phyloP scores from a whole-genome alignment of 2,888 invertebrate species.

The Lithophane leautieri region DNA sequence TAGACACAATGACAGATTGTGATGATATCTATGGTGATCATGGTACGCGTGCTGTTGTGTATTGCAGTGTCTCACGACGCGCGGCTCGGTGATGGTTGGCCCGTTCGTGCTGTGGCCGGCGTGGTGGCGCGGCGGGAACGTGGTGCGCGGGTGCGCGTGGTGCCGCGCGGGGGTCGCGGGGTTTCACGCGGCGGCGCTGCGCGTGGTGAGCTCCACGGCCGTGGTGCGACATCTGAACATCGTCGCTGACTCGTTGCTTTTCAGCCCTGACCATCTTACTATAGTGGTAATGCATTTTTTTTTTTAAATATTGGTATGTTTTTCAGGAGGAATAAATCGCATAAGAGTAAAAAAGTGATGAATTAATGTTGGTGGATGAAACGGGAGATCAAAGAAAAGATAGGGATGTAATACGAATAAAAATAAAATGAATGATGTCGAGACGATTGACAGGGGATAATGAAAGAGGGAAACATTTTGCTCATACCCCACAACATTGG shows the following conservation, averaged over 20 bases:
- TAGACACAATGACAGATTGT: too few relatives aligned
- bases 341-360: background rate
- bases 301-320: background rate
- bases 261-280: conserved; percentile 73
- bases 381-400: background rate
- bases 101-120: conserved; percentile 76
- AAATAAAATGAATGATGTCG: background rate
- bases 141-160: conserved; percentile 68
- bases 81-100: conserved; percentile 68
- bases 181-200: conserved; percentile 71
- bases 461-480: background rate
- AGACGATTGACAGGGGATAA: too few relatives aligned
- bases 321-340: background rate
- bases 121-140: conserved; percentile 77
- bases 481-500: too few relatives aligned
- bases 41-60: background rate
- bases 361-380: background rate
- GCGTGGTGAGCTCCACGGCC: conserved; percentile 76
- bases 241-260: conserved; percentile 80
- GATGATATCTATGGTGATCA: too few relatives aligned
- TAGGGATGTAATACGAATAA: background rate
- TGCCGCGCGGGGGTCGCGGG: conserved; percentile 73
- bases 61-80: conserved; percentile 59
- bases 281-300: conserved; percentile 68
- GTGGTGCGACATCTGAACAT: conserved; percentile 73